Base-by-base conservation (phyloP, 2,113 vertebrate genomes). In the Archocentrus centrarchus region DNA sequence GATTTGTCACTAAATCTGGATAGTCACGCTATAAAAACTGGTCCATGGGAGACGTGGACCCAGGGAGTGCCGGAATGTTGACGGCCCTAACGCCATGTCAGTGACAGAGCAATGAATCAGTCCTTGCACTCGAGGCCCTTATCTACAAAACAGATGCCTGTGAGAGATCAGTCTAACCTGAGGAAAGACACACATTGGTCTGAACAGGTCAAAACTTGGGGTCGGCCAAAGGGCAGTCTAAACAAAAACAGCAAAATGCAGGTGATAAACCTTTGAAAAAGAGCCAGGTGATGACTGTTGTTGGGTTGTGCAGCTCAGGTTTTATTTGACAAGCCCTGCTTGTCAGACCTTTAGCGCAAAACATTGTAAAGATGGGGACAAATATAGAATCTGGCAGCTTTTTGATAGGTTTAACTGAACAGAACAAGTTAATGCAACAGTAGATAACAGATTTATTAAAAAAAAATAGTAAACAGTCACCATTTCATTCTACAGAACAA, bases 81-180 rank as follows among this genome's bases (percentile, higher is more conserved):
- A 83, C 84, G 82, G 88, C 86, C 61, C 81, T 32, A 93, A 90
- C 81, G 83, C 83, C 79, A 64, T 59, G 80, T 88, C 89, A 87
- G 80, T 90, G 92, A 91, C 94, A 93, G 80, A 85, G 75, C 89
- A 61, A 93, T 94, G 95, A 95, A 95, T 95, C 92, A 95, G 77
- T 64, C 37, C 75, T 59, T 32, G 63, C 58, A 77, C 87, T 86
- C 77, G 17, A 5, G 11, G 55, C 32, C 77, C 86, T 90, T 88
- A 95, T 95, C 88, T 93, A 88, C 81, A 94, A 95, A 96, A 93
- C 95, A 96, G 93, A 95, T 95, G 94, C 77, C 85, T 82, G 75
- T 6, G 57, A 90, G 77, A 86, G 70, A 79, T 58, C 78, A 75
- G 84, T 32, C 57, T 60, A 82, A 89, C 82, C 70, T 79, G 79